Base-by-base conservation (phyloP, 2,797 vertebrate species). In the Sebastes glaucus region DNA sequence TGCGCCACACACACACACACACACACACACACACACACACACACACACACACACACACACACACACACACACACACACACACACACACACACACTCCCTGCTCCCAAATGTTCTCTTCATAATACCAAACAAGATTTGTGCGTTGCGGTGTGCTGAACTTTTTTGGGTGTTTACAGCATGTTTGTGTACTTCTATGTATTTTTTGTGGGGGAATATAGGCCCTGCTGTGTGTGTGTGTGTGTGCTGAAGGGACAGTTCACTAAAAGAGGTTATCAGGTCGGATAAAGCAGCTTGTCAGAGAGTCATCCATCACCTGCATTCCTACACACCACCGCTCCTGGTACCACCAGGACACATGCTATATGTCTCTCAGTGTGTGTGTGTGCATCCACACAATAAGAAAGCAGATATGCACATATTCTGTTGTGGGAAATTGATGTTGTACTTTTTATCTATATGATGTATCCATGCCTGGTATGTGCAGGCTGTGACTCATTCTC, bases 231-330 rank as follows among this genome's bases (percentile, higher is more conserved):
- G 46, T n/a, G n/a, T n/a, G n/a, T n/a, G n/a, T n/a, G 67, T 66
- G 42, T n/a, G 42, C 28, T 74, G 62, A 72, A 71, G 67, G 71
- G 83, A 91, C 76, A 76, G 57, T 69, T 82, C 33, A 38, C 74
- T 49, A 57, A 67, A 65, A 68, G 70, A 87, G 92, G 93, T 95
- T 93, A 95, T 95, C 94, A 90, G 86, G 88, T 87, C 5, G 25
- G 81, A 66, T 84, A 72, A 74, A 85, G 76, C 84, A 82, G 84
- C 74, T 77, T 90, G 89, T 87, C 83, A 87, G 71, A 87, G 55
- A 74, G 79, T 87, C 92, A 94, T 95, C 86, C 88, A 90, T 95
- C 94, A 94, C 87, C 64, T 78, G 82, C 92, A 95, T 95, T 95
- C 95, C 93, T 93, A 56, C 65, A 81, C 79, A 74, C 55, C 81